Base-by-base conservation (phyloP, 2,797 vertebrate species). In the Tadarida brasiliensis region DNA sequence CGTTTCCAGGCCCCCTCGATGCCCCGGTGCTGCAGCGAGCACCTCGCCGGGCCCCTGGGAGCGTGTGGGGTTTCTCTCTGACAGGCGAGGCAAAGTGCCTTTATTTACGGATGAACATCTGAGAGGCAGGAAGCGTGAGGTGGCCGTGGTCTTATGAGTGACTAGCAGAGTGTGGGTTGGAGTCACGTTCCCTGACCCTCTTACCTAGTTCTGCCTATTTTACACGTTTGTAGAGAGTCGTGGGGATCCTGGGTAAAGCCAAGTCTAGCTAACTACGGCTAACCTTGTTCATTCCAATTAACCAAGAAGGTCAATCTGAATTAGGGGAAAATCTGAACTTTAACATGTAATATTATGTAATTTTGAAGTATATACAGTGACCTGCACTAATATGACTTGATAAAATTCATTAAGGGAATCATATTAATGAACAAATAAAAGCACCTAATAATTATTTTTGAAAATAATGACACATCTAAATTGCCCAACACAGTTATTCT, bases 391-490 rank as follows among this genome's bases (percentile, higher is more conserved):
- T 65, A 47, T 11, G 61, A 67, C 49, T 80, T 87, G 59, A 92
- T 85, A 30, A 59, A 56, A 84, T 84, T 71, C 7, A 12, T 91
- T 87, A 90, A 78, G 11, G 61, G 35, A 30, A 93, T 68, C 61
- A 20, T 70, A 51, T 73, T 87, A 86, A 86, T 89, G 28, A 89
- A 71, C 39, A 93, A 87, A 96, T 39, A 51, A 94, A 94, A 94
- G 39, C 26, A 80, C 33, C 49, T 88, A 47, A 30, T 93, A 19
- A 89, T 93, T 90, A 68, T 89, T 74, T 89, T 70, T 28, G 49
- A 84, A n/a, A 77, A 81, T 76, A 91, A 87, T 86, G 68, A 56
- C 19, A 33, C 65, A 35, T 76, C 76, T 74, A 33, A 91, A 81
- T 94, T 65, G 11, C 39, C 70, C 33, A 71, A 14, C 39, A 59